Percentiles rank a stretch among this genome's conserved stretches.
Conservation (phyloP, 2,888 invertebrate species). For the Drosophila fungiperda region DNA sequence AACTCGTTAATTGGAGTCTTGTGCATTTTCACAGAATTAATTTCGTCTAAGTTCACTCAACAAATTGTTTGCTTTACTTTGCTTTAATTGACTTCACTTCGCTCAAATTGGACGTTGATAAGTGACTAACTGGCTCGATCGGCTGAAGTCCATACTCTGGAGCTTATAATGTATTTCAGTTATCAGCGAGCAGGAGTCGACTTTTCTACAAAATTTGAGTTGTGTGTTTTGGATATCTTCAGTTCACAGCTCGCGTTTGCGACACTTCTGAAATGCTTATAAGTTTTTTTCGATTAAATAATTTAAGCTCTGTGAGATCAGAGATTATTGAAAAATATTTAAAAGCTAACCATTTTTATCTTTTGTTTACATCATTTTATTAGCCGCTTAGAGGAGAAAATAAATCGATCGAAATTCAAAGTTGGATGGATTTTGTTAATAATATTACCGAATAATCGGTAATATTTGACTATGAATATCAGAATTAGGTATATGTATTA, state of each 20-base stretch:
- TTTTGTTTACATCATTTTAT: background rate
- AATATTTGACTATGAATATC: too few species aligned
- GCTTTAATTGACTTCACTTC: background rate
- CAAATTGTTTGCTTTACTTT: background rate
- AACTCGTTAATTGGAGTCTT: slow-evolving; percentile 59
- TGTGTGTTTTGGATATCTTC: background rate
- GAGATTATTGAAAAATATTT: background rate
- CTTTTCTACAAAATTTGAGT: background rate
- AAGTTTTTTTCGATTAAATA: background rate
- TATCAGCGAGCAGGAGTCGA: background rate
- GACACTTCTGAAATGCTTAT: background rate
- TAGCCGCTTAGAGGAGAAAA: background rate
- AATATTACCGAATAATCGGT: too few species aligned
- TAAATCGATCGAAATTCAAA: too few species aligned
- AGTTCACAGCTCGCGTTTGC: background rate
- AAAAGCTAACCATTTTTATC: background rate
- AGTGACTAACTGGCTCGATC: slow-evolving; percentile 44
- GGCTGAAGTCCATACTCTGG: background rate
- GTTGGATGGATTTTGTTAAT: too few species aligned
- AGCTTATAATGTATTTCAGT: slow-evolving; percentile 14
- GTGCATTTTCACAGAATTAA: slow-evolving; percentile 37
- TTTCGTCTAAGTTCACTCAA: background rate
- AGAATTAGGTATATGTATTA: too few species aligned
- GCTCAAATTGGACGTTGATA: slow-evolving; percentile 5
- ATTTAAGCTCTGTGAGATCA: background rate